phyloP scores from a whole-genome alignment of 2,797 vertebrate genomes.

The Molossus molossus region DNA sequence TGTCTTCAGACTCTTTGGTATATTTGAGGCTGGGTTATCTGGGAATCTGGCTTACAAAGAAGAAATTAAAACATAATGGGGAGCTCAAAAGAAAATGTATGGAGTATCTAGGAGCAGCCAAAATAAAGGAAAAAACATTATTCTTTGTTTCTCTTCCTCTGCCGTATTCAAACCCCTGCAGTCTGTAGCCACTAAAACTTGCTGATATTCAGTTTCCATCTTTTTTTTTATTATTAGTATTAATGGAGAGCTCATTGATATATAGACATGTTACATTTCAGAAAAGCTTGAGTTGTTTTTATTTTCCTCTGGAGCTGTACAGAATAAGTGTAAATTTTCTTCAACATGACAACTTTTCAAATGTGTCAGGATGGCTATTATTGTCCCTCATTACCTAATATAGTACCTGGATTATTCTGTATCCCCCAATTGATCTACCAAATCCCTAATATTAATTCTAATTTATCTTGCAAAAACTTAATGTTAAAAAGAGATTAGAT shows the following conservation, averaged over 20 bases:
- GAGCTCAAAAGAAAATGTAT: not conserved
- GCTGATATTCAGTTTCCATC: not conserved
- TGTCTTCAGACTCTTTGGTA: constrained; percentile 36
- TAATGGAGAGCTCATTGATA: not conserved
- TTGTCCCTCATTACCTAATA: not conserved
- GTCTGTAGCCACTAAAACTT: not conserved
- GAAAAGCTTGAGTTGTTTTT: not conserved
- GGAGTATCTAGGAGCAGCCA: not conserved
- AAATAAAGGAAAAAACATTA: constrained; percentile 22
- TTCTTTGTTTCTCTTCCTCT: not conserved
- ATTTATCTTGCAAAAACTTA: not conserved
- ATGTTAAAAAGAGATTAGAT: not conserved
- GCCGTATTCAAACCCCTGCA: not conserved
- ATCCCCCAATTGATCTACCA: not conserved
- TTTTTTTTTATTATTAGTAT: not conserved
- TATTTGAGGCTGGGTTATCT: not conserved
- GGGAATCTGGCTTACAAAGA: not conserved
- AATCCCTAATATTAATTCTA: not conserved
- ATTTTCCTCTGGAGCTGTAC: not conserved
- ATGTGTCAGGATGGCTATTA: not conserved
- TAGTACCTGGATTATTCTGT: not conserved
- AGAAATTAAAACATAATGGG: constrained; percentile 25
- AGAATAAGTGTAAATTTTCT: constrained; percentile 50
- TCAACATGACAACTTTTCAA: constrained; percentile 50
- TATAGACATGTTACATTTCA: not conserved